phyloP scores from a whole-genome alignment of 2,113 vertebrate species.

The Cromileptes altivelis region DNA sequence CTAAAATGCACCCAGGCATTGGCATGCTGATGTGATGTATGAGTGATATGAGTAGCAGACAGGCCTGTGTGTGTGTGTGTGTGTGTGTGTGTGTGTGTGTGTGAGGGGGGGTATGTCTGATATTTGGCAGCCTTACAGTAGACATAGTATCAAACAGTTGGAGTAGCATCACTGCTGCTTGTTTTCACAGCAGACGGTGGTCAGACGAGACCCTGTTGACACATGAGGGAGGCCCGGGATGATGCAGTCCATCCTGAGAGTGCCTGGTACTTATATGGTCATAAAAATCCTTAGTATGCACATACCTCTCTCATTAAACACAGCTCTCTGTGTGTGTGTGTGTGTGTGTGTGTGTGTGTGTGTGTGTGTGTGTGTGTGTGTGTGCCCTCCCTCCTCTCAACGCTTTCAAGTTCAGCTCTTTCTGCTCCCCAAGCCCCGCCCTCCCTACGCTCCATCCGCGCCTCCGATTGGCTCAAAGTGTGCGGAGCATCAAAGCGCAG shows the following conservation, averaged over 20 bases:
- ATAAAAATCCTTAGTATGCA: constrained; percentile 83
- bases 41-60: too few species aligned
- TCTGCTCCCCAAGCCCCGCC: constrained; percentile 29
- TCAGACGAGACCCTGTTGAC: constrained; percentile 56
- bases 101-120: background rate
- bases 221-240: constrained; percentile 65
- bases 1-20: too few species aligned
- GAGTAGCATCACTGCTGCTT: constrained; percentile 16
- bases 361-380: too few species aligned
- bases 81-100: too few species aligned
- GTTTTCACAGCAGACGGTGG: constrained; percentile 37
- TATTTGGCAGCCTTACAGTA: constrained; percentile 13
- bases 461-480: constrained; percentile 70
- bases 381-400: constrained; percentile 54
- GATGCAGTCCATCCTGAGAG: constrained; percentile 75
- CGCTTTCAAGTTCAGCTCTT: constrained; percentile 75
- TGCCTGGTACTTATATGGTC: constrained; percentile 87
- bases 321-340: too few species aligned
- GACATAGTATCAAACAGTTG: constrained; percentile 27
- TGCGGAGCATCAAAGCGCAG: background rate
- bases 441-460: background rate
- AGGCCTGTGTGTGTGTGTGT: background rate
- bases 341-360: too few species aligned
- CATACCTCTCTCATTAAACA: constrained; percentile 87
- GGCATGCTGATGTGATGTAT: too few species aligned